These are phyloP conservation scores for Trichacis sp. DNA, from an alignment of 2,888 invertebrate genomes.

Conservation along the genomic window DNA sequence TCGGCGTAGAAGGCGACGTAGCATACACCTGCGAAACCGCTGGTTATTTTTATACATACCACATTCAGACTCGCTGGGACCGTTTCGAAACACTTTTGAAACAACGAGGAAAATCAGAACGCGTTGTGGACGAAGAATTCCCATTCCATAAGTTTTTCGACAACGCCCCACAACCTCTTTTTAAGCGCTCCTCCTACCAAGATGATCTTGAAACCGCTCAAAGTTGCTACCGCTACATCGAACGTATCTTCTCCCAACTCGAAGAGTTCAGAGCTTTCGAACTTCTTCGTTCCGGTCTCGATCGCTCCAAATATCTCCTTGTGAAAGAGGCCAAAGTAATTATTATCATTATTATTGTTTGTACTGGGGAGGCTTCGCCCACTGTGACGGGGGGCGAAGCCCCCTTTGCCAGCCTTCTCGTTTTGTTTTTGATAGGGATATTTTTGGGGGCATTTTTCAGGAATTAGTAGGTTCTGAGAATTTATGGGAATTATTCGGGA, in stretches of 20 bases:
- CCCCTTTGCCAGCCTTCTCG: too few species aligned
- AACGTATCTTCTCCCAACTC: slow-evolving; percentile 94
- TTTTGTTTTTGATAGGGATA: too few species aligned
- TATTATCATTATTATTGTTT: too few species aligned
- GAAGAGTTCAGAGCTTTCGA: slow-evolving; percentile 99
- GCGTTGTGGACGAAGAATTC: slow-evolving; percentile 82
- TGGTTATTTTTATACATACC: slow-evolving; percentile 96
- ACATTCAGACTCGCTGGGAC: slow-evolving; percentile 92
- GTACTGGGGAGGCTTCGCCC: too few species aligned
- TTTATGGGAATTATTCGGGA: too few species aligned
- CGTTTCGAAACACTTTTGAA: slow-evolving; percentile 79
- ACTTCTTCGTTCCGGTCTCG: slow-evolving; percentile 92
- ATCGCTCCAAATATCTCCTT: slow-evolving; percentile 94
- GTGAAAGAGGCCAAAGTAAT: slow-evolving; percentile 99
- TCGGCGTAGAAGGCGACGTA: slow-evolving; percentile 88
- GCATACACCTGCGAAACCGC: slow-evolving; percentile 99
- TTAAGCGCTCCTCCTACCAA: slow-evolving; percentile 81
- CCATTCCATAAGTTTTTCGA: slow-evolving; percentile 95
- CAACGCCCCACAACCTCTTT: slow-evolving; percentile 93
- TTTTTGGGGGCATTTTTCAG: too few species aligned
- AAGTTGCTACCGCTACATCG: slow-evolving; percentile 89
- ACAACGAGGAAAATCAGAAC: slow-evolving; percentile 69
- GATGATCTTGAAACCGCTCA: slow-evolving; percentile 90
- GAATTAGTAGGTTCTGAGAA: too few species aligned
- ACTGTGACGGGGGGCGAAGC: too few species aligned